Evolutionary conservation across 2,113 vertebrate species (phyloP).

Genomic region (Pelodiscus sinensis): DNA sequence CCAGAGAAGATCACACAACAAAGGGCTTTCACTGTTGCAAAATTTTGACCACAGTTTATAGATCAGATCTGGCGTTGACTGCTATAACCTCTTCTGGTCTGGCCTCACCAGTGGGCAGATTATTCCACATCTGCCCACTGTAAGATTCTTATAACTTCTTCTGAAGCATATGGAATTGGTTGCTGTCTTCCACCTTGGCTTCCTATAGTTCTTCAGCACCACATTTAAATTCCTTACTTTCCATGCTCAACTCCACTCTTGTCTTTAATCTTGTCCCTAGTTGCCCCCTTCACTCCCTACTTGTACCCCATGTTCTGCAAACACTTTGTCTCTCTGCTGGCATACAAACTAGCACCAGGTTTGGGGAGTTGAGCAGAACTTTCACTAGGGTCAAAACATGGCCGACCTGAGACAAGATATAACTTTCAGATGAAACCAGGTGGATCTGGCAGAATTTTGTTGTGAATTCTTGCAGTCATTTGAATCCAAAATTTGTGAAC

Average conservation of each 20-base stretch:
- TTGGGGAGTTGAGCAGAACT: conserved; percentile 59
- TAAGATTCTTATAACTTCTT: not conserved
- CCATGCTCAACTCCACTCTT: not conserved
- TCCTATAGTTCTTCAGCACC: conserved; percentile 35
- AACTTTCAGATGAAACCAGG: conserved; percentile 47
- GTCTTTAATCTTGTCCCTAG: not conserved
- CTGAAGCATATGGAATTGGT: not conserved
- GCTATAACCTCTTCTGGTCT: not conserved
- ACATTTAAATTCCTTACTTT: conserved; percentile 51
- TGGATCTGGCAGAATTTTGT: not conserved
- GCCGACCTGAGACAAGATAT: not conserved
- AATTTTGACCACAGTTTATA: not conserved
- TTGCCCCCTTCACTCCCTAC: not conserved
- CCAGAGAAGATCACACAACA: not conserved
- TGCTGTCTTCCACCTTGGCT: conserved; percentile 37
- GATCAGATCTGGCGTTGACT: conserved; percentile 1
- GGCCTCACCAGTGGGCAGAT: not conserved
- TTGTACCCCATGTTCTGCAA: not conserved
- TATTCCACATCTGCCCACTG: not conserved
- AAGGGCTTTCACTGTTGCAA: not conserved
- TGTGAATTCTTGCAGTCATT: not conserved
- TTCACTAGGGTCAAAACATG: not conserved
- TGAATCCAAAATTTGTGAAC: conserved; percentile 1
- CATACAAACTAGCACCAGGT: conserved; percentile 57
- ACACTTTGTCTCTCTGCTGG: conserved; percentile 31